Conservation (phyloP, 2,113 vertebrate species). For the Condylura cristata region DNA sequence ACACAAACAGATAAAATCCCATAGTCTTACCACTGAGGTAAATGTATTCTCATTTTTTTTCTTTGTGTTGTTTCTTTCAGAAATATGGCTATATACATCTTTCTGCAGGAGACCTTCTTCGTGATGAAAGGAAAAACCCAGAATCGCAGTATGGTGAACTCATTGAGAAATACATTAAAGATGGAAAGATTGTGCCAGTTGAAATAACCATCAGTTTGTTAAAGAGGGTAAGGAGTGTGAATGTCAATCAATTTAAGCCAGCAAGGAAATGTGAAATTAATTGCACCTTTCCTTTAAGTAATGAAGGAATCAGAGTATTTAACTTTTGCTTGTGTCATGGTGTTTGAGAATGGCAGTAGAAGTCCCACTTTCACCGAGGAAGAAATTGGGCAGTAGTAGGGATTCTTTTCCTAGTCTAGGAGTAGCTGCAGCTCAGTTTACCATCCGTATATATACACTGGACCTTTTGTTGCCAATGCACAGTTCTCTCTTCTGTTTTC, state of each 20-base stretch:
- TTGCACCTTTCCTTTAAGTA: constrained; percentile 45
- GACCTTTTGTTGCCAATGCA: background rate
- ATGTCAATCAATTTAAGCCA: constrained; percentile 20
- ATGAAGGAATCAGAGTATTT: background rate
- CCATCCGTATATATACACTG: background rate
- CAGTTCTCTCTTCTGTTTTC: background rate
- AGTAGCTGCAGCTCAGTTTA: background rate
- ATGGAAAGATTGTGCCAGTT: constrained; percentile 97
- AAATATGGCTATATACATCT: constrained; percentile 95
- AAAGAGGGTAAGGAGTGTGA: constrained; percentile 89
- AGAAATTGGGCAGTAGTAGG: constrained; percentile 1
- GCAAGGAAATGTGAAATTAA: constrained; percentile 29
- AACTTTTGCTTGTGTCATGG: constrained; percentile 12
- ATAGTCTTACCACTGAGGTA: background rate
- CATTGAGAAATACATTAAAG: constrained; percentile 95
- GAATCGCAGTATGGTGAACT: constrained; percentile 94
- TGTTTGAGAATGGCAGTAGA: constrained; percentile 23
- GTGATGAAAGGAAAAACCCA: constrained; percentile 92
- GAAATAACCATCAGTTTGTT: constrained; percentile 97
- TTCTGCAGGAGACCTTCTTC: constrained; percentile 96
- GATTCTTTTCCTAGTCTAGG: background rate
- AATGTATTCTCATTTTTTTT: constrained; percentile 53
- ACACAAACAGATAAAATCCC: background rate
- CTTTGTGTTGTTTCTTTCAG: constrained; percentile 80
- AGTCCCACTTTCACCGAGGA: constrained; percentile 27